Evolutionary conservation across 1,140 invertebrate species (phyloP), one percentile per base, ranked within the genome.

Genomic region (Caenorhabditis inopinata): DNA sequence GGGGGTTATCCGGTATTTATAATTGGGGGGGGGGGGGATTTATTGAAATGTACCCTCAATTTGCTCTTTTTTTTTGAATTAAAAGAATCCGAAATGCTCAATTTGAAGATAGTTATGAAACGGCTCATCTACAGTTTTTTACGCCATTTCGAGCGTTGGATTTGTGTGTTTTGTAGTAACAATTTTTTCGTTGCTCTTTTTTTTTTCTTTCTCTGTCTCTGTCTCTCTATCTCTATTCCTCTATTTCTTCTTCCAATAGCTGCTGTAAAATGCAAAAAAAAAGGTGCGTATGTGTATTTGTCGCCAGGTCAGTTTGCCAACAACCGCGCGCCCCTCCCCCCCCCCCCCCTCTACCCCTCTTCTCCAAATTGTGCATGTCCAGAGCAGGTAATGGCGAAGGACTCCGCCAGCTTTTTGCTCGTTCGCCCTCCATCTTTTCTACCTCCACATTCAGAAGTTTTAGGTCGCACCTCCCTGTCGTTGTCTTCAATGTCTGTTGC

Each of bases 261-360:
- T 42, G 45, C 74, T 68, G 58, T 35, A 32, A 68, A 68, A 68
- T 68, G 58, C 58, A 68, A 68, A 68, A 68, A 68, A 68, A 32
- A n/a, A n/a, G n/a, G n/a, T n/a, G 58, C 38, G 58, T 68, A 16
- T 58, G 25, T 9, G 25, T 29, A 6, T 16, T 12, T 32, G 6
- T 58, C 25, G 16, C 25, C 29, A n/a, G 23, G 32, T 68, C 58
- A 68, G 32, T 68, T 68, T 42, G 32, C n/a, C 58, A 23, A 23
- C 23, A n/a, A n/a, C n/a, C n/a, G n/a, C n/a, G n/a, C n/a, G n/a
- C n/a, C n/a, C n/a, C n/a, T n/a, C n/a, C n/a, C n/a, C n/a, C n/a
- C n/a, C n/a, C n/a, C n/a, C n/a, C n/a, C 11, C 47, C 47, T 48
- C 23, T 58, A n/a, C 16, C 32, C 27, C n/a, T 58, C 51, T 58